Base-by-base conservation (phyloP, 2,888 invertebrate species). In the Thera obeliscata region DNA sequence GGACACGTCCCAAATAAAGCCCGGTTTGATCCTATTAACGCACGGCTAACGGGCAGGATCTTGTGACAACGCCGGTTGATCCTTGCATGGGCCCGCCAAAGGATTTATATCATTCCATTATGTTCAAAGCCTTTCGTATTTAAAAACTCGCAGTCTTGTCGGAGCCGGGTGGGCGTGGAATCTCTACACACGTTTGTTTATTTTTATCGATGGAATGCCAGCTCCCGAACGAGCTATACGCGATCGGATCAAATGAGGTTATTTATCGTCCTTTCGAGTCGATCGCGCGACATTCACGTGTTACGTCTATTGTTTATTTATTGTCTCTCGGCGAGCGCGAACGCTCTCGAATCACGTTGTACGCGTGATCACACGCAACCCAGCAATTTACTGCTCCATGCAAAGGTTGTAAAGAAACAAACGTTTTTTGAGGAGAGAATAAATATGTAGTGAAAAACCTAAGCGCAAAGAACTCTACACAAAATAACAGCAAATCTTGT, bases 21-120 rank as follows among this genome's bases (percentile, higher is more conserved):
- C 89, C 86, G 86, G 88, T 87, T 89, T 93, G 91, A 93, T 93
- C 93, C 91, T 91, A 91, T 93, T 93, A 93, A 90, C 91, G 89
- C 87, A 87, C 87, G 90, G 87, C 86, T 90, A 90, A 89, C 90
- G 86, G 88, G 81, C 80, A 82, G 89, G 88, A 87, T 89, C 90
- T 88, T 87, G 84, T 88, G 85, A 87, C 89, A 83, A 82, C 80
- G 80, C 81, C 81, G 78, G 75, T 81, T 86, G 87, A 87, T 87
- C 86, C 86, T 81, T 81, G 78, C 81, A 83, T 85, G 80, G 82
- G 80, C 82, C 82, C 81, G 77, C 75, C 76, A 75, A 76, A 78
- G 80, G 81, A 79, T 83, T 82, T 81, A 74, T 75, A 74, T 76
- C 74, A 81, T 81, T 78, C 75, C 70, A 74, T 70, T 76, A 76